A percentile compares a stretch with the other conserved stretches of the same genome.
phyloP scores from a whole-genome alignment of 2,888 invertebrate species.

The Nomada hirtipes region DNA sequence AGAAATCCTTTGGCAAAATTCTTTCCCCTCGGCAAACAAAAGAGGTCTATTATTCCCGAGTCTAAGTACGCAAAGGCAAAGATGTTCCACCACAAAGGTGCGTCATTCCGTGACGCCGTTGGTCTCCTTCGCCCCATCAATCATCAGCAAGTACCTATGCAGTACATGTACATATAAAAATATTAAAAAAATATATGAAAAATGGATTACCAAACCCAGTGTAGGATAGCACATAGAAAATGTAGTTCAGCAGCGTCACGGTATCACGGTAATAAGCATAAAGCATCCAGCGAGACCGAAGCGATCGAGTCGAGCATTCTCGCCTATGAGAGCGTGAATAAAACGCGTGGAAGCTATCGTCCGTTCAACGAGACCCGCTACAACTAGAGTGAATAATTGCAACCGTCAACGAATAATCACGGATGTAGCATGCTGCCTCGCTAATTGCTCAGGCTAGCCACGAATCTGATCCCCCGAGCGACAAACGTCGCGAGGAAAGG shows the following conservation, averaged over 20 bases:
- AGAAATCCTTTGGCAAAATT: too few species aligned
- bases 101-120: background rate
- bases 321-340: conserved; percentile 79
- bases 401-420: conserved; percentile 59
- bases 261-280: conserved; percentile 49
- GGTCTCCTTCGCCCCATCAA: background rate
- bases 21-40: too few species aligned
- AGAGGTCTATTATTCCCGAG: too few species aligned
- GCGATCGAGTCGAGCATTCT: conserved; percentile 55
- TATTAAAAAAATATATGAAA: background rate
- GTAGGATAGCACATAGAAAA: conserved; percentile 27
- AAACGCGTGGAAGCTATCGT: conserved; percentile 42
- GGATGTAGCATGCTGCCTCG: conserved; percentile 47
- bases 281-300: conserved; percentile 33
- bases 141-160: background rate
- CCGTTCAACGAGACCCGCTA: conserved; percentile 30
- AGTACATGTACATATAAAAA: background rate
- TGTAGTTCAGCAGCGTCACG: conserved; percentile 63
- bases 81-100: background rate
- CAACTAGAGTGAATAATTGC: conserved; percentile 70
- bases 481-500: background rate
- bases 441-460: conserved; percentile 54
- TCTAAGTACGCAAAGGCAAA: background rate
- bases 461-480: conserved; percentile 24
- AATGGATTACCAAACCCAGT: background rate